phyloP scores from a whole-genome alignment of 2,113 vertebrate genomes.

The Meriones unguiculatus region DNA sequence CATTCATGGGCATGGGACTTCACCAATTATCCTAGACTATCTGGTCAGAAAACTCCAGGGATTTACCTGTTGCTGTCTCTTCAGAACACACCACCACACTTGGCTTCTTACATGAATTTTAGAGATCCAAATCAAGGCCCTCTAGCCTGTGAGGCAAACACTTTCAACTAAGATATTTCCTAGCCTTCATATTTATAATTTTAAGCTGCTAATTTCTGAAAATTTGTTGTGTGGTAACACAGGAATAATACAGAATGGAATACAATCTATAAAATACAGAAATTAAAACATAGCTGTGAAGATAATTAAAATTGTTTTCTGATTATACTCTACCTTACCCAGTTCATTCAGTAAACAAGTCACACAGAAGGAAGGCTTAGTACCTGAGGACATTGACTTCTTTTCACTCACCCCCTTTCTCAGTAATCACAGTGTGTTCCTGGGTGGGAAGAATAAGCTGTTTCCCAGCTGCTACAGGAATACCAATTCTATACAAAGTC shows the following conservation, averaged over 20 bases:
- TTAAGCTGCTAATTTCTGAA: background rate
- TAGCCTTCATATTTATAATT: background rate
- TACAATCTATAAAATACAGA: background rate
- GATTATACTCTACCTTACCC: background rate
- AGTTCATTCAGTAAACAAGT: background rate
- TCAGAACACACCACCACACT: background rate
- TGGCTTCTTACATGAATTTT: background rate
- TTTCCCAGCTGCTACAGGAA: background rate
- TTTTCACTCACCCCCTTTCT: background rate
- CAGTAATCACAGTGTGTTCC: background rate
- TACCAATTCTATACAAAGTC: background rate
- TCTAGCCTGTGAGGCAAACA: background rate
- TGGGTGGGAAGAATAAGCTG: background rate
- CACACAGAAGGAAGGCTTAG: background rate
- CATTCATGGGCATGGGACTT: too few relatives aligned
- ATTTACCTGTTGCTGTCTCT: background rate
- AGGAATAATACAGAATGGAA: background rate
- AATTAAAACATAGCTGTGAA: background rate
- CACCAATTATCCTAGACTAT: background rate
- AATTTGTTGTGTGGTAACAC: background rate
- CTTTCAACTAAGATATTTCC: background rate
- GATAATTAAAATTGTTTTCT: background rate
- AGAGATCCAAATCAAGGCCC: background rate
- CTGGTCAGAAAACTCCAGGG: background rate
- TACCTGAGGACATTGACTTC: background rate